phyloP scores from a whole-genome alignment of 2,113 vertebrate species.

The Trochalopteron elliotii region DNA sequence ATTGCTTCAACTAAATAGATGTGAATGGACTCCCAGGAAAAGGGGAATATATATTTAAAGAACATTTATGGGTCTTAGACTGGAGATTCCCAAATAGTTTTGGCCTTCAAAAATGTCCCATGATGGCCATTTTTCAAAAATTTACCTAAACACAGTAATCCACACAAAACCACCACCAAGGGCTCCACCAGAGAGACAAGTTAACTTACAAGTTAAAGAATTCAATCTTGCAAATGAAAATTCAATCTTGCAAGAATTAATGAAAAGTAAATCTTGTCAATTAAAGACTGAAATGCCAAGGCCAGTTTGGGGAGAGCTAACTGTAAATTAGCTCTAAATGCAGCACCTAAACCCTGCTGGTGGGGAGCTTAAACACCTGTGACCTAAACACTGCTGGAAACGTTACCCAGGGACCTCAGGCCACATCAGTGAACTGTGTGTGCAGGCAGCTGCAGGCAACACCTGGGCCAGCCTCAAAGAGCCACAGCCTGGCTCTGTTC shows the following conservation, averaged over 20 bases:
- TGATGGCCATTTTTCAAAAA: neutral
- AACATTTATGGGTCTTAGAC: neutral
- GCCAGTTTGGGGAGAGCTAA: neutral
- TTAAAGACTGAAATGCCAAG: too few species aligned
- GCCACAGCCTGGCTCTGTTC: fast-evolving
- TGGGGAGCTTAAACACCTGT: neutral
- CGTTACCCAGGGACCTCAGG: neutral
- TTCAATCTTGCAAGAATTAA: neutral
- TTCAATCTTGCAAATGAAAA: neutral
- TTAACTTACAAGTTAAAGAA: neutral
- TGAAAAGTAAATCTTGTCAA: neutral
- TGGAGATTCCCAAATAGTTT: neutral
- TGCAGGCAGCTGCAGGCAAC: neutral
- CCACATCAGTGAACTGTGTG: neutral
- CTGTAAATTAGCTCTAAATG: too few species aligned
- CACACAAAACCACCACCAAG: neutral
- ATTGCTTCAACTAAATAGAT: neutral
- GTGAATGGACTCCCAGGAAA: neutral
- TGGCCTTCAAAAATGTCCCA: neutral
- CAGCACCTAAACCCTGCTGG: neutral
- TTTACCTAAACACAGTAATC: neutral
- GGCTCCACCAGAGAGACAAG: neutral
- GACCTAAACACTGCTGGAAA: neutral
- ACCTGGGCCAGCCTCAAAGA: neutral
- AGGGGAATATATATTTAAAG: neutral